Conservation (phyloP, 2,888 invertebrate species). For the Pristionchus fissidentatus region DNA sequence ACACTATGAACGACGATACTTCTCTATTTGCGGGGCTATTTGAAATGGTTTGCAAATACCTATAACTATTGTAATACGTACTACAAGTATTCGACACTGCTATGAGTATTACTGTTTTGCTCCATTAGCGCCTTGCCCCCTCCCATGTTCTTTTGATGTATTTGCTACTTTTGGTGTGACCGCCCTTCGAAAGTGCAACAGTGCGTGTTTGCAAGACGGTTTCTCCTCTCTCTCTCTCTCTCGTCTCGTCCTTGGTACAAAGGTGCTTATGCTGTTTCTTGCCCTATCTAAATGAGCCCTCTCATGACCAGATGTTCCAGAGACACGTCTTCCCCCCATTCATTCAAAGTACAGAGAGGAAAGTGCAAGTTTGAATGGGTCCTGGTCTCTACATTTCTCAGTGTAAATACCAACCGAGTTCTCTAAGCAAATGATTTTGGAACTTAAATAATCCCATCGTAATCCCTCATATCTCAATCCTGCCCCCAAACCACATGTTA, state of each 20-base stretch:
- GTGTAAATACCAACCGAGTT: not conserved
- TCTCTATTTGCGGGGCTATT: no score
- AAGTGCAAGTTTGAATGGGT: constrained; percentile 26
- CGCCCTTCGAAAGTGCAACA: constrained; percentile 23
- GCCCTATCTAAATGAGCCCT: not conserved
- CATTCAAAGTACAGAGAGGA: not conserved
- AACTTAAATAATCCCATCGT: not conserved
- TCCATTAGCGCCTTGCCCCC: no score
- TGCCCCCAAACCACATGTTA: not conserved
- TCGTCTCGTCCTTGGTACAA: constrained; percentile 19
- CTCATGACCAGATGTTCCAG: not conserved
- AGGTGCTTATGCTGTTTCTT: no score
- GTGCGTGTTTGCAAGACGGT: not conserved
- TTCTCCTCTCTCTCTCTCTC: no score
- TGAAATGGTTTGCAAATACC: no score
- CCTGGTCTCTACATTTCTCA: not conserved
- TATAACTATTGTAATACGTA: no score
- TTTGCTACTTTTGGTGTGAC: constrained; percentile 4
- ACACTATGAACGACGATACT: no score
- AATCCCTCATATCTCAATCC: not conserved
- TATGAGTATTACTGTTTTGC: no score
- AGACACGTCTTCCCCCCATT: not conserved
- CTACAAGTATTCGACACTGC: no score
- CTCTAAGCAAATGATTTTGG: no score
- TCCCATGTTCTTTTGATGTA: no score